phyloP scores from a whole-genome alignment of 2,797 vertebrate genomes.

The Thunnus albacares region DNA sequence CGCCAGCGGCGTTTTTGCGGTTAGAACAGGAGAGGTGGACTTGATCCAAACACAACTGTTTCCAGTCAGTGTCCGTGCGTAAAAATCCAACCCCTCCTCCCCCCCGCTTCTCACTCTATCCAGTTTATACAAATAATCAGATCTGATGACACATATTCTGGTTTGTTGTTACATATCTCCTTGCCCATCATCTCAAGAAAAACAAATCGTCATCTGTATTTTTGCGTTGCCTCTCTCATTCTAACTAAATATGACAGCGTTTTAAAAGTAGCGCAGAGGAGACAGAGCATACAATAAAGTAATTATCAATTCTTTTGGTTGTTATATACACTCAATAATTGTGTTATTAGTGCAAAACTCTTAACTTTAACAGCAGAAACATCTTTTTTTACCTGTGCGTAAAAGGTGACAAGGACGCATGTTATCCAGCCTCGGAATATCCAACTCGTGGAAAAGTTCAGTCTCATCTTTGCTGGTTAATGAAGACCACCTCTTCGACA shows the following conservation, averaged over 20 bases:
- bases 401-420: constrained; percentile 74
- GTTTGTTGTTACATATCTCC: constrained; percentile 9
- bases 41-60: constrained; percentile 66
- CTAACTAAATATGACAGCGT: neutral
- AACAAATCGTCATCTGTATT: neutral
- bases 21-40: constrained; percentile 58
- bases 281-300: neutral
- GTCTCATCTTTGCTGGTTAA: constrained; percentile 77
- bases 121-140: constrained; percentile 29
- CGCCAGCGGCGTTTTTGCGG: constrained; percentile 58
- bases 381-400: constrained; percentile 80
- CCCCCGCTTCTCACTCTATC: neutral
- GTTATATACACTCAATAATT: neutral
- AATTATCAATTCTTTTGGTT: neutral
- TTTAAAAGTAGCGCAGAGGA: neutral
- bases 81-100: constrained; percentile 5
- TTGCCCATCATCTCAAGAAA: neutral
- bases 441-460: constrained; percentile 80
- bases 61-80: constrained; percentile 59
- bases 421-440: constrained; percentile 87
- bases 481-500: constrained; percentile 10
- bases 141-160: constrained; percentile 37
- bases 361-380: neutral
- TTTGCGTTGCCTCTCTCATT: neutral
- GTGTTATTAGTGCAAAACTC: neutral